Base-by-base conservation (phyloP, 2,113 vertebrate genomes). In the Pseudorasbora parva region DNA sequence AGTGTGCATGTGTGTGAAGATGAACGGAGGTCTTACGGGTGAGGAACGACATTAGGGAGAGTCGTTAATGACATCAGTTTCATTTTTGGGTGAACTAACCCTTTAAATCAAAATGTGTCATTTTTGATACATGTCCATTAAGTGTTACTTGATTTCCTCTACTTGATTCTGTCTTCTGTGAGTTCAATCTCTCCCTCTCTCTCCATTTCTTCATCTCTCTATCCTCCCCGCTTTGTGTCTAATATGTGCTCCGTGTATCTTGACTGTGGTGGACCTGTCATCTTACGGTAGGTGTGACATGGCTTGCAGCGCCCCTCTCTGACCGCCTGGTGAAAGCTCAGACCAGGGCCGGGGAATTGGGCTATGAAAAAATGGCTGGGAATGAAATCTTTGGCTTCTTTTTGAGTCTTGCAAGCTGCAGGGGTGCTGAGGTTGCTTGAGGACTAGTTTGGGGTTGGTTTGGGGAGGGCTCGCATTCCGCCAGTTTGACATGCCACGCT, bases 241-340 rank as follows among this genome's bases (percentile, higher is more conserved):
- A 92, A 93, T 94, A 91, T 93, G 93, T 94, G 93, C 92, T 92
- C 89, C 92, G 90, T 94, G 91, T 94, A 93, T 94, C 93, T 93
- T 94, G 94, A 94, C 93, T 94, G 93, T 93, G 91, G 91, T 93
- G 94, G 94, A 94, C 92, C 89, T 88, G 92, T 91, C 88, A 89
- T 91, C 90, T 89, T 92, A 95, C 93, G 94, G 94, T 95, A 94
- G 94, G 94, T 94, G 90, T 93, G 92, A 93, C 7, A 82, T 90
- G 91, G 91, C 92, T 92, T 92, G 90, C 78, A 90, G 92, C 86
- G 54, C 92, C 91, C 93, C 92, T 91, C 92, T 92, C 93, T 93
- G 92, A 92, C 90, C 84, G 87, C 90, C 90, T 91, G 91, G 89
- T 89, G 91, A 93, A 93, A 93, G 93, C 91, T 84, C 90, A 92